Evolutionary conservation across 2,797 vertebrate species (phyloP).

Genomic region (Enteromius mattozi): DNA sequence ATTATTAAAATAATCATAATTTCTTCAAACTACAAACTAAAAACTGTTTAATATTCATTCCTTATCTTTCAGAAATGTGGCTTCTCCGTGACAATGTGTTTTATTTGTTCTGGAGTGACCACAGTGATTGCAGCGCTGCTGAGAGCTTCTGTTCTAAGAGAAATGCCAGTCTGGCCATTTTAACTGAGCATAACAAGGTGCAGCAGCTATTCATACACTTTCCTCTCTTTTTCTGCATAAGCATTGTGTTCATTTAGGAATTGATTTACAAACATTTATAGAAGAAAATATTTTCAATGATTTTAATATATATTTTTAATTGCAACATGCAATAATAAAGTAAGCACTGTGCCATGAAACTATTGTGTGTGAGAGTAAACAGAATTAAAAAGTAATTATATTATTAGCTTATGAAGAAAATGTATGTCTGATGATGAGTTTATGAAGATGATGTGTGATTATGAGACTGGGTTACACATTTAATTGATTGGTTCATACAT

Average conservation of each 20-base stretch:
- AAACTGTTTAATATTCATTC: not conserved
- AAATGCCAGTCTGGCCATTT: slow-evolving; percentile 20
- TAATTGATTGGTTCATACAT: not conserved
- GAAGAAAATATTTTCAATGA: not conserved
- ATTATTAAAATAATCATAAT: not conserved
- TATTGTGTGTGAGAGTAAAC: not conserved
- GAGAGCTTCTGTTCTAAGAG: slow-evolving; percentile 33
- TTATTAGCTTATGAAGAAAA: not conserved
- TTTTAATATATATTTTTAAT: not conserved
- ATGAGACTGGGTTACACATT: not conserved
- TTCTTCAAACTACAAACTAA: not conserved
- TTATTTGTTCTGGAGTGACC: slow-evolving; percentile 52
- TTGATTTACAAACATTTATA: not conserved
- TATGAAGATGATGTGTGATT: slow-evolving; percentile 3
- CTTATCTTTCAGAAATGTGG: slow-evolving; percentile 48
- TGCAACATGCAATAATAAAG: not conserved
- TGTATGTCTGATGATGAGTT: too few relatives aligned
- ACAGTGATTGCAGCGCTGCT: slow-evolving; percentile 32
- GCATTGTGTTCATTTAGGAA: not conserved
- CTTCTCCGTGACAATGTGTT: slow-evolving; percentile 40
- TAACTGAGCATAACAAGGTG: slow-evolving; percentile 48
- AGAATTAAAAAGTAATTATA: not conserved
- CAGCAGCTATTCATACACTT: not conserved
- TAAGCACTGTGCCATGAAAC: not conserved
- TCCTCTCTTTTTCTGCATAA: not conserved